These are phyloP conservation scores for Pipa parva DNA, from an alignment of 2,113 vertebrate genomes.

Conservation along the genomic window DNA sequence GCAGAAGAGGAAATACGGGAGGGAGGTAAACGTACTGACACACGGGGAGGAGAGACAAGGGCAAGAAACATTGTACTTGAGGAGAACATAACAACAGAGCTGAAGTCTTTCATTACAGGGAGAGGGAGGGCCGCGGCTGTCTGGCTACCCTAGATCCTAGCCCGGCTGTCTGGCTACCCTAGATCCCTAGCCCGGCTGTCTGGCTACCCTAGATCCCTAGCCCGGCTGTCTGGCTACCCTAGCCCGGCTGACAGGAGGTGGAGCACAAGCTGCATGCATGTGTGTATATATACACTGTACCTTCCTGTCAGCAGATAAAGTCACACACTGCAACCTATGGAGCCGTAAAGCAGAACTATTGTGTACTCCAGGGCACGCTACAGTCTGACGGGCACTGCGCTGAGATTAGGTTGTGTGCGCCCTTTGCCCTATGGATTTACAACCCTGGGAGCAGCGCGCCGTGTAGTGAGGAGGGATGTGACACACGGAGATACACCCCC, in stretches of 20 bases:
- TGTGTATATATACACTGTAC: background rate
- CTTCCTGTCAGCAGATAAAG: background rate
- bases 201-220: too few relatives aligned
- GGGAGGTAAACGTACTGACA: background rate
- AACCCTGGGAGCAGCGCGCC: too few relatives aligned
- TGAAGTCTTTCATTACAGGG: background rate
- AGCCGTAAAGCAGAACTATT: conserved; percentile 1
- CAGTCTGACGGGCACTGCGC: background rate
- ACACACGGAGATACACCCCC: background rate
- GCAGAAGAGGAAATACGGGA: background rate
- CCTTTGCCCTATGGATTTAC: background rate
- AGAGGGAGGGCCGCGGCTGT: background rate
- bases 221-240: too few relatives aligned
- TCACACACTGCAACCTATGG: background rate
- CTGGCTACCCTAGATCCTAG: too few relatives aligned
- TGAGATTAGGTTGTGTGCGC: background rate
- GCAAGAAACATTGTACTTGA: background rate
- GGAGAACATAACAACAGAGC: background rate
- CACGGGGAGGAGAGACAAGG: background rate
- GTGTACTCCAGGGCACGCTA: too few relatives aligned
- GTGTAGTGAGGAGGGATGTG: background rate
- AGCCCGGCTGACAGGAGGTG: conserved; percentile 11
- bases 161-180: too few relatives aligned
- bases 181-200: too few relatives aligned
- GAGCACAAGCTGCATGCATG: background rate